phyloP scores from a whole-genome alignment of 2,113 vertebrate genomes.

The Eublepharis macularius region DNA sequence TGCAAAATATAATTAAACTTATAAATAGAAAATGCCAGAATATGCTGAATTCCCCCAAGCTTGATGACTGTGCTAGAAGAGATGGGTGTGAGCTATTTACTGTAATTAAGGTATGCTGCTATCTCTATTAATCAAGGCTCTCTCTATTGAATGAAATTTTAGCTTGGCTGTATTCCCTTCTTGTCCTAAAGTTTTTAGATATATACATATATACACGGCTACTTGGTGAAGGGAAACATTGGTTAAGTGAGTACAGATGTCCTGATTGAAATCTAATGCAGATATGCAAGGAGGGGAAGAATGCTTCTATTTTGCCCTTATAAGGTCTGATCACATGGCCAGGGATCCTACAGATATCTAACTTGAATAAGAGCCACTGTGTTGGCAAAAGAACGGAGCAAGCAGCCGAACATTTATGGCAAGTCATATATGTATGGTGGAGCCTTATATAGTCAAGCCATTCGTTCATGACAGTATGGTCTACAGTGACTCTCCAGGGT shows the following conservation, averaged over 20 bases:
- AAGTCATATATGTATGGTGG: too few species aligned
- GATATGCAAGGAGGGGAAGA: not conserved
- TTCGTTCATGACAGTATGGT: too few species aligned
- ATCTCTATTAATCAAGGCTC: not conserved
- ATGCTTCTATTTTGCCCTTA: conserved; percentile 21
- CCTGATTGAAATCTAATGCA: conserved; percentile 16
- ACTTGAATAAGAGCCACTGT: not conserved
- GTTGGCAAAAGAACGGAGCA: conserved; percentile 16
- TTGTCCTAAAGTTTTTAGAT: conserved; percentile 11
- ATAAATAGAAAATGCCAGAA: conserved; percentile 49
- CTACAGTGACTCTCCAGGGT: too few species aligned
- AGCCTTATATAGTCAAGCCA: too few species aligned
- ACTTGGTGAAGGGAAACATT: conserved; percentile 26
- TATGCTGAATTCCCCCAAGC: conserved; percentile 30
- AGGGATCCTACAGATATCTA: not conserved
- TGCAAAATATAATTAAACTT: conserved; percentile 65
- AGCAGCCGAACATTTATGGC: not conserved
- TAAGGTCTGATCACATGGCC: not conserved
- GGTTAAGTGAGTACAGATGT: conserved; percentile 41
- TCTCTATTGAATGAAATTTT: conserved; percentile 3
- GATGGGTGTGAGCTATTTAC: not conserved
- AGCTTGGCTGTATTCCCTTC: not conserved
- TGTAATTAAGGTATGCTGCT: not conserved
- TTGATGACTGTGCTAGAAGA: conserved; percentile 29
- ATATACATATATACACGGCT: conserved; percentile 20